phyloP scores from a whole-genome alignment of 1,140 invertebrate genomes.

The Apolygus lucorum region DNA sequence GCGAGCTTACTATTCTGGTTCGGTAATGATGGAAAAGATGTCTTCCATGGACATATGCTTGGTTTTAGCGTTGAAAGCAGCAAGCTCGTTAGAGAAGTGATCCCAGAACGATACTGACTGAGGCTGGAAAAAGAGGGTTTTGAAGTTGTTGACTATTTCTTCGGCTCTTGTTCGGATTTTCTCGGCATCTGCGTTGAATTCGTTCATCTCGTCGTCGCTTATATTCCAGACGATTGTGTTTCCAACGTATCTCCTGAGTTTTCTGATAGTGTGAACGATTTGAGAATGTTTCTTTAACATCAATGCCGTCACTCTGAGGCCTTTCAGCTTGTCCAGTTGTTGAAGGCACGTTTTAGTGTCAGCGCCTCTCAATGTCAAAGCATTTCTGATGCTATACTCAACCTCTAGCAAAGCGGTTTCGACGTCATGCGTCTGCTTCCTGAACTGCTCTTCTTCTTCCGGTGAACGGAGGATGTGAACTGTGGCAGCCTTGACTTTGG shows the following conservation, averaged over 20 bases:
- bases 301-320: conserved; percentile 58
- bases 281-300: conserved; percentile 80
- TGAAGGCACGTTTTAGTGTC: conserved; percentile 53
- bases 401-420: conserved; percentile 62
- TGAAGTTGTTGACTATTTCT: conserved; percentile 52
- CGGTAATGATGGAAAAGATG: conserved; percentile 44
- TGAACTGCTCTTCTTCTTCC: conserved; percentile 38
- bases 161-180: conserved; percentile 57
- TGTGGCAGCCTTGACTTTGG: conserved; percentile 43
- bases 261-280: conserved; percentile 65
- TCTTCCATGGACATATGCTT: conserved; percentile 48
- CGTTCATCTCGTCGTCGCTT: conserved; percentile 35
- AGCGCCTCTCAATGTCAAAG: conserved; percentile 52
- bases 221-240: conserved; percentile 63
- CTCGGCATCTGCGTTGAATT: conserved; percentile 55
- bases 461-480: conserved; percentile 6
- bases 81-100: conserved; percentile 47
- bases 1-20: conserved; percentile 35
- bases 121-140: conserved; percentile 44
- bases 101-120: conserved; percentile 49
- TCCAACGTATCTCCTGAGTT: conserved; percentile 49
- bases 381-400: conserved; percentile 63
- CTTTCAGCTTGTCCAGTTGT: conserved; percentile 50
- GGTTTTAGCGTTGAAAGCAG: conserved; percentile 47
- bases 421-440: conserved; percentile 45